These are phyloP conservation scores for Maniola jurtina DNA, from an alignment of 1,140 invertebrate species.

Conservation along the genomic window DNA sequence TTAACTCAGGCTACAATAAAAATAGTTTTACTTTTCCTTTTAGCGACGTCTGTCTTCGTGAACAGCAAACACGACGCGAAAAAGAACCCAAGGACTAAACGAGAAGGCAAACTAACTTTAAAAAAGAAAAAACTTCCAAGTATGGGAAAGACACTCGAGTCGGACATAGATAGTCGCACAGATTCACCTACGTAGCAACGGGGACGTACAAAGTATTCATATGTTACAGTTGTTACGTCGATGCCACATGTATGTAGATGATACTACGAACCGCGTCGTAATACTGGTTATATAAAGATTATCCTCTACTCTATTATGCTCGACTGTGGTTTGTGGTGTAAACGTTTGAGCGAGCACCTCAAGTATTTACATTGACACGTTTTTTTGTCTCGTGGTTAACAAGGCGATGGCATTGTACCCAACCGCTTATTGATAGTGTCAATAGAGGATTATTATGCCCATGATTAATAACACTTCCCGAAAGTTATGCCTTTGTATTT, in stretches of 20 bases:
- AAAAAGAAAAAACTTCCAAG: conserved; percentile 40
- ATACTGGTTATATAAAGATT: conserved; percentile 31
- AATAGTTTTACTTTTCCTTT: conserved; percentile 62
- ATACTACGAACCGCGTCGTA: conserved; percentile 23
- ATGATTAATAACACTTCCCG: conserved; percentile 53
- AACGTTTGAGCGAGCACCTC: conserved; percentile 47
- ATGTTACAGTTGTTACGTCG: conserved; percentile 22
- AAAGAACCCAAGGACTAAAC: conserved; percentile 58
- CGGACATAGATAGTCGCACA: conserved; percentile 46
- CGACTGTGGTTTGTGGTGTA: conserved; percentile 47
- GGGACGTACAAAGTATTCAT: conserved; percentile 26
- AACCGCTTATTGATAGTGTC: conserved; percentile 64
- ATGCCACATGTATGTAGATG: conserved; percentile 24
- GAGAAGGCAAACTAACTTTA: conserved; percentile 53
- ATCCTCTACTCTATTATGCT: conserved; percentile 30
- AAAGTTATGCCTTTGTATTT: conserved; percentile 30
- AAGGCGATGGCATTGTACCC: conserved; percentile 63
- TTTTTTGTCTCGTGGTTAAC: conserved; percentile 68
- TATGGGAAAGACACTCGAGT: conserved; percentile 48
- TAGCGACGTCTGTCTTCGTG: conserved; percentile 46
- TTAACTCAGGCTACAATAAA: conserved; percentile 45
- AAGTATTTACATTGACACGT: conserved; percentile 70
- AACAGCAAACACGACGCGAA: conserved; percentile 52
- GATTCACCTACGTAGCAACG: conserved; percentile 44
- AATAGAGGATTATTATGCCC: conserved; percentile 63